Conservation (phyloP, 2,888 invertebrate species). For the Eulithis prunata region DNA sequence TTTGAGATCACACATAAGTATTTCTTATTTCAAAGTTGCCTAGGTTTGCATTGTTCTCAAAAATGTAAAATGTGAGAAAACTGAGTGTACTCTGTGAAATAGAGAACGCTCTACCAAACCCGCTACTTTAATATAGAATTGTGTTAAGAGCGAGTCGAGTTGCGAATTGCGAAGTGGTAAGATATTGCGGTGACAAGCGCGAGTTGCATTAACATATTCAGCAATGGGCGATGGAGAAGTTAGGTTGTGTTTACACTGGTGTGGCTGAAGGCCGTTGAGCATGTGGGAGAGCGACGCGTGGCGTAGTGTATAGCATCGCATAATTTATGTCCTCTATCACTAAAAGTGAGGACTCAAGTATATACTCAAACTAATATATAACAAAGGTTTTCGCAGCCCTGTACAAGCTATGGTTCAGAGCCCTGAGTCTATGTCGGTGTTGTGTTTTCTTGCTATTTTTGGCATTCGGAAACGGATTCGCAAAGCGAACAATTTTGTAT, state of each 20-base stretch:
- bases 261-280: constrained; percentile 4
- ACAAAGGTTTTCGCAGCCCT: background rate
- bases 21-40: too few relatives aligned
- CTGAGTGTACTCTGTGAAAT: background rate
- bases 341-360: background rate
- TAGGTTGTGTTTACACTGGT: constrained; percentile 20
- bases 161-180: constrained; percentile 63
- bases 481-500: too few relatives aligned
- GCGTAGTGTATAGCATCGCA: background rate
- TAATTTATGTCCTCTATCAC: background rate
- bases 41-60: too few relatives aligned
- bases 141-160: constrained; percentile 54
- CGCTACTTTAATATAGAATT: constrained; percentile 42
- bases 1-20: too few relatives aligned
- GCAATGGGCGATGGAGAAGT: constrained; percentile 59
- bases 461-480: too few relatives aligned
- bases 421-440: too few relatives aligned
- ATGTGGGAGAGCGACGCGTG: background rate
- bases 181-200: constrained; percentile 66
- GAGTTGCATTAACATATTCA: constrained; percentile 75
- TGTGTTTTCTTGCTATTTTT: too few relatives aligned
- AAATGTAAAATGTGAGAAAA: background rate
- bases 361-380: background rate
- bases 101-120: background rate
- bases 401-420: background rate